These are phyloP conservation scores for Montifringilla adamsi DNA, from an alignment of 2,113 vertebrate species.

Conservation along the genomic window DNA sequence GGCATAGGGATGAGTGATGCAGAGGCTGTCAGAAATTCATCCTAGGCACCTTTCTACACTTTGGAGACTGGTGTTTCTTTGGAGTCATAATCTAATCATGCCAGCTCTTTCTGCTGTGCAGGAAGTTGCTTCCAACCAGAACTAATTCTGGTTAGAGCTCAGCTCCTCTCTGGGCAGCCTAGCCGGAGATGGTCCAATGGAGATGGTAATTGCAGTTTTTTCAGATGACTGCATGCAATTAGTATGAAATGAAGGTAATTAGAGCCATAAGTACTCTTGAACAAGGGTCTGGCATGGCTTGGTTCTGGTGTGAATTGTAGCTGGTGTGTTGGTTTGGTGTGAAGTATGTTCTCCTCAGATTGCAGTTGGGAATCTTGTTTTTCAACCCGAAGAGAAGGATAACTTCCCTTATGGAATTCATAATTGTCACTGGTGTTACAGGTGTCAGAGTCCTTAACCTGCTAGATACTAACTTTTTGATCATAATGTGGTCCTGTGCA, in stretches of 20 bases:
- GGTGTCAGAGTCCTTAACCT: neutral
- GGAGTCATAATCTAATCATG: neutral
- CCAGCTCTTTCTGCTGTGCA: neutral
- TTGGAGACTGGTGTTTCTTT: neutral
- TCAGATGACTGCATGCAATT: neutral
- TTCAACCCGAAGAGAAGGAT: neutral
- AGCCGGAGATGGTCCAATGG: neutral
- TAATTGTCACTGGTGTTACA: neutral
- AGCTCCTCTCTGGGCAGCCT: neutral
- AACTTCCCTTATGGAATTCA: neutral
- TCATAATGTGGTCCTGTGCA: neutral
- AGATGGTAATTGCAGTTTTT: neutral
- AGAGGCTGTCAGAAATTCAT: neutral
- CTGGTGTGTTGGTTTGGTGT: rapidly evolving
- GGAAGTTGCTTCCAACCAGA: neutral
- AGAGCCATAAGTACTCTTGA: neutral
- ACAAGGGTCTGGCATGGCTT: neutral
- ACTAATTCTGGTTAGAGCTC: neutral
- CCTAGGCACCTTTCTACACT: neutral
- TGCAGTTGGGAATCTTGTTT: neutral
- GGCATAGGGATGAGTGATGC: neutral
- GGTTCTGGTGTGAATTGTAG: neutral
- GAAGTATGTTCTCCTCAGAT: neutral
- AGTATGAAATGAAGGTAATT: neutral
- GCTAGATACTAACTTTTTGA: neutral